phyloP scores from a whole-genome alignment of 2,888 invertebrate species.

The Caenorhabditis japonica region DNA sequence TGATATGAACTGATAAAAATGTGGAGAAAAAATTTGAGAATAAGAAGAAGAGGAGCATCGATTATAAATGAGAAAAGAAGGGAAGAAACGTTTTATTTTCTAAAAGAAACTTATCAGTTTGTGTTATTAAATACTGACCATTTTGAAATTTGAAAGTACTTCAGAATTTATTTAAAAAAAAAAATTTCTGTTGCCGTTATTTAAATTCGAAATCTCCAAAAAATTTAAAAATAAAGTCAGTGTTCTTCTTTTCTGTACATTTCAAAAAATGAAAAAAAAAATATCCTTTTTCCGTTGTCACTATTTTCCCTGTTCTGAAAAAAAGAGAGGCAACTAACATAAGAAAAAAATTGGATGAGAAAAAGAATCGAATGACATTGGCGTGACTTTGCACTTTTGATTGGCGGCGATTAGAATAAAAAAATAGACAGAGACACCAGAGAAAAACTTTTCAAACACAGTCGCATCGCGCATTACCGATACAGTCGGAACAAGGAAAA shows the following conservation, averaged over 20 bases:
- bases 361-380: conserved; percentile 25
- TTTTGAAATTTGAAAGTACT: too few species aligned
- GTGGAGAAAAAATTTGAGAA: background rate
- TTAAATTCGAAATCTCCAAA: background rate
- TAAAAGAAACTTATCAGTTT: background rate
- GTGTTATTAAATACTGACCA: background rate
- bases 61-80: too few species aligned
- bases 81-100: too few species aligned
- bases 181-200: background rate
- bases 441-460: background rate
- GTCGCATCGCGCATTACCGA: background rate
- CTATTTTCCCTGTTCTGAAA: background rate
- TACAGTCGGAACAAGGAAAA: background rate
- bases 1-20: background rate
- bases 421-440: background rate
- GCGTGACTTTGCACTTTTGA: conserved; percentile 33
- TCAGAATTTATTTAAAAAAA: too few species aligned
- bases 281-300: conserved; percentile 1
- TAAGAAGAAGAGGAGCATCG: background rate
- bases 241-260: background rate
- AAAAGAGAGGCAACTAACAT: background rate
- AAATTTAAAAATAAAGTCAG: conserved; percentile 9
- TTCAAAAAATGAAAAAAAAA: conserved; percentile 1
- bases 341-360: background rate
- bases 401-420: background rate